These are phyloP conservation scores for Pelosia muscerda DNA, from an alignment of 2,888 invertebrate species.

Conservation along the genomic window DNA sequence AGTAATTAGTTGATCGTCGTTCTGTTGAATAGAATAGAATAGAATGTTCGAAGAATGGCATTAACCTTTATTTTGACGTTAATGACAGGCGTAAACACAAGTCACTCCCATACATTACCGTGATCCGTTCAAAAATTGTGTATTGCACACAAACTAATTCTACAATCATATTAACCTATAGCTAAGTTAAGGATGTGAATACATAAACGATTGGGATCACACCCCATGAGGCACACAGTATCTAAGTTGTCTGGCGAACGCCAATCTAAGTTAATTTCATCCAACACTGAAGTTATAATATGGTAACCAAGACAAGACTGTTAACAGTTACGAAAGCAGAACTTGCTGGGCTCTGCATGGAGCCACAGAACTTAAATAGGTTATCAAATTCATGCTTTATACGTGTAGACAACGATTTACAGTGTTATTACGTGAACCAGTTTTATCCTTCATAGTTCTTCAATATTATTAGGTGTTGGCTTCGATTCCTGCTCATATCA, in stretches of 20 bases:
- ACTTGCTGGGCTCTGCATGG: neutral
- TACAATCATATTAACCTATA: neutral
- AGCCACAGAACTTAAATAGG: constrained; percentile 4
- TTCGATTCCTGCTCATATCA: no score
- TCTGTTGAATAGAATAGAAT: no score
- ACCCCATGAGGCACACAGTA: neutral
- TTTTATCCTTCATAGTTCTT: neutral
- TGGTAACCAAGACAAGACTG: constrained; percentile 21
- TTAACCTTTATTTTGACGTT: no score
- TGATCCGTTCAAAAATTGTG: no score
- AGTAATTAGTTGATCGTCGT: no score
- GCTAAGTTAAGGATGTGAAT: neutral
- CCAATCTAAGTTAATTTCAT: constrained; percentile 33
- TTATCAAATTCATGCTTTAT: neutral
- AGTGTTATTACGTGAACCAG: neutral
- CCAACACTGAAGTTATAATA: constrained; percentile 22
- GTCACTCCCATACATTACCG: no score
- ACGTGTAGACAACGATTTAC: neutral
- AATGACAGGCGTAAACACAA: no score
- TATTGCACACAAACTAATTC: no score
- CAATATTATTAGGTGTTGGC: neutral
- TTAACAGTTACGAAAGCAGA: constrained; percentile 3
- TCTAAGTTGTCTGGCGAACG: neutral
- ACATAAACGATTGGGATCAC: neutral
- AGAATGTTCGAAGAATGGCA: no score